These are phyloP conservation scores for Alauda arvensis DNA, from an alignment of 2,797 vertebrate species.

Conservation along the genomic window DNA sequence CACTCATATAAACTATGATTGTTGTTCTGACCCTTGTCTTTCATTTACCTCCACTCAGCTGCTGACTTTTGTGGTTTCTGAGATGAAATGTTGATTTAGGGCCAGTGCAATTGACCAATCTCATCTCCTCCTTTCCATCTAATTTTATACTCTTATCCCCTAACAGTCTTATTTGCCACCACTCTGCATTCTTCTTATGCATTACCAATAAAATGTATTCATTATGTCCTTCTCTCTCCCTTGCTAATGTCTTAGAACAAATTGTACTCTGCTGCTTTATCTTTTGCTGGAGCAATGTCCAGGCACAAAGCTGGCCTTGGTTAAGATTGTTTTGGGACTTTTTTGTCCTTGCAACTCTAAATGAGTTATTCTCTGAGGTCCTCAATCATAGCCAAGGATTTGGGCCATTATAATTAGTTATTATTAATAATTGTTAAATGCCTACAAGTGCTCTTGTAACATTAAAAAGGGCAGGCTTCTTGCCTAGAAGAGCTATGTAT, in stretches of 20 bases:
- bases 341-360: slow-evolving; percentile 7
- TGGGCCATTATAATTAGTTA: slow-evolving; percentile 28
- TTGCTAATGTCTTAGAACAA: slow-evolving; percentile 45
- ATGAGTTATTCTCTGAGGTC: slow-evolving; percentile 17
- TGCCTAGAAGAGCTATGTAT: background rate
- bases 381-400: slow-evolving; percentile 14
- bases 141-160: slow-evolving; percentile 33
- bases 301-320: slow-evolving; percentile 42
- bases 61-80: slow-evolving; percentile 47
- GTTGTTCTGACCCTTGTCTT: slow-evolving; percentile 33
- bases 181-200: slow-evolving; percentile 22
- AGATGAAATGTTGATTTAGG: slow-evolving; percentile 42
- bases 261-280: slow-evolving; percentile 27
- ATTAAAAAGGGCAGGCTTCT: background rate
- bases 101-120: slow-evolving; percentile 5
- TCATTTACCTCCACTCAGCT: slow-evolving; percentile 14
- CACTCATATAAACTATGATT: background rate
- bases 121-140: slow-evolving; percentile 36
- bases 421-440: slow-evolving; percentile 13
- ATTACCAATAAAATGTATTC: slow-evolving; percentile 38
- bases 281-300: slow-evolving; percentile 14
- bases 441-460: background rate
- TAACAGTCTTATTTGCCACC: slow-evolving; percentile 49
- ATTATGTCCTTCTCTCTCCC: slow-evolving; percentile 23
- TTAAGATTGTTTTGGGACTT: slow-evolving; percentile 22